A percentile compares a stretch with the other conserved stretches of the same genome.
Evolutionary conservation across 2,797 vertebrate genomes (phyloP).

Genomic region (Coregonus ussuriensis): DNA sequence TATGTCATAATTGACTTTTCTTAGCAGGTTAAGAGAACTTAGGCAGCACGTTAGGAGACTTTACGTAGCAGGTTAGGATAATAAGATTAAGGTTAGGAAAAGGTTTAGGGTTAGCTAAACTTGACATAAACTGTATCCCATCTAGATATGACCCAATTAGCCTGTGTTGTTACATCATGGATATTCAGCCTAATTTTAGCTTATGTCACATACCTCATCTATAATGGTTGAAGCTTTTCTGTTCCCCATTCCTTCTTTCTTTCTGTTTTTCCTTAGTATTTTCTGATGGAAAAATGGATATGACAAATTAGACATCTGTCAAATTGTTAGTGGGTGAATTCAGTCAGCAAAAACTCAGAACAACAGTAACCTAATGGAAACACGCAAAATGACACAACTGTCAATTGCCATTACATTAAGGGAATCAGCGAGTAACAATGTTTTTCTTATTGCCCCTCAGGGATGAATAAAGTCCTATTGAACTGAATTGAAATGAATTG

Average conservation of each 20-base stretch:
- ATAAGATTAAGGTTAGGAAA: no score
- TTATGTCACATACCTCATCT: slow-evolving; percentile 69
- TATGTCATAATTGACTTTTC: no score
- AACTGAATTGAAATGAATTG: neutral
- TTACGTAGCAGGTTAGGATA: no score
- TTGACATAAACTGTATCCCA: no score
- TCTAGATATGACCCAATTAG: no score
- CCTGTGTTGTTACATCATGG: neutral
- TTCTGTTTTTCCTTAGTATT: slow-evolving; percentile 74
- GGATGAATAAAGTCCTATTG: neutral
- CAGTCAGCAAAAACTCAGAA: neutral
- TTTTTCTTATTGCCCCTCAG: neutral
- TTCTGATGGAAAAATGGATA: slow-evolving; percentile 57
- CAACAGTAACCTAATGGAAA: neutral
- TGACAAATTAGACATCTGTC: neutral
- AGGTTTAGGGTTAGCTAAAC: no score
- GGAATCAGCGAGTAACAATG: neutral
- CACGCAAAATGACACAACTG: neutral
- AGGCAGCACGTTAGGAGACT: no score
- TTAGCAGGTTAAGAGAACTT: no score
- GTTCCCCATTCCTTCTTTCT: slow-evolving; percentile 48
- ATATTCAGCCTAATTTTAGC: neutral
- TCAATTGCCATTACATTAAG: neutral
- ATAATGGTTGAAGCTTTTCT: slow-evolving; percentile 68
- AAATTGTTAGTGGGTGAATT: neutral